A percentile compares a stretch with the other conserved stretches of the same genome.
Conservation (phyloP, 2,113 vertebrate species). For the Lepus americanus region DNA sequence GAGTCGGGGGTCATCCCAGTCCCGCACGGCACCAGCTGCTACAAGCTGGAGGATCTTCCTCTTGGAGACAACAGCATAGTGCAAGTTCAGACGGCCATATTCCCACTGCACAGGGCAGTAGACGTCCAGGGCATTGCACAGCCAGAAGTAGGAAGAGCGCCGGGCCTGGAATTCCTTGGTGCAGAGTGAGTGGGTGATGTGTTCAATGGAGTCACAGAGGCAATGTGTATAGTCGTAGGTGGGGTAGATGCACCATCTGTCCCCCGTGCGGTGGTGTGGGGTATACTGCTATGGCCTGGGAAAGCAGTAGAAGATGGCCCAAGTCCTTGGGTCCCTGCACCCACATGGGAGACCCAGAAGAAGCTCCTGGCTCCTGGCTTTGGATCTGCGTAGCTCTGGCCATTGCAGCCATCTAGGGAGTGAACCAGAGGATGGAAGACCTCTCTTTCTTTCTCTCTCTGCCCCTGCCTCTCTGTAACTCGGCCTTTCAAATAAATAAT, state of each 20-base stretch:
- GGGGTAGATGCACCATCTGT: slow-evolving; percentile 97
- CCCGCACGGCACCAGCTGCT: slow-evolving; percentile 93
- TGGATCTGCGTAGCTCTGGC: too few species aligned
- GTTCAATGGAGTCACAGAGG: slow-evolving; percentile 97
- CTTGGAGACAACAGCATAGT: slow-evolving; percentile 98
- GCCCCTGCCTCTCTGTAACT: too few species aligned
- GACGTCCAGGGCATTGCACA: slow-evolving; percentile 95
- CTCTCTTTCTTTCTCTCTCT: too few species aligned
- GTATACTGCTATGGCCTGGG: slow-evolving; percentile 86
- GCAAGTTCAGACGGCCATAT: slow-evolving; percentile 97
- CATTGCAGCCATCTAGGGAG: too few species aligned
- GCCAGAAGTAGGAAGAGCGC: slow-evolving; percentile 98
- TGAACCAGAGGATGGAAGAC: too few species aligned
- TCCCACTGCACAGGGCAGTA: slow-evolving; percentile 99
- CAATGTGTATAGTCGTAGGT: slow-evolving; percentile 99
- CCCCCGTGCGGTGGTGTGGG: slow-evolving; percentile 93
- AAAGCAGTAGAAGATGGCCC: too few species aligned
- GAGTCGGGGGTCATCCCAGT: slow-evolving; percentile 98
- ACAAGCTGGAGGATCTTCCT: slow-evolving; percentile 98
- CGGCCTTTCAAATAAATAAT: too few species aligned
- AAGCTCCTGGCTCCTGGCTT: too few species aligned
- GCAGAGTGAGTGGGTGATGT: slow-evolving; percentile 98
- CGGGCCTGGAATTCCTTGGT: slow-evolving; percentile 99
- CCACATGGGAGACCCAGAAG: too few species aligned
- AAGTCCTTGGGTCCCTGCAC: too few species aligned